A percentile compares a stretch with the other conserved stretches of the same genome.
phyloP scores from a whole-genome alignment of 1,140 invertebrate genomes.

The Meteorus sp. region DNA sequence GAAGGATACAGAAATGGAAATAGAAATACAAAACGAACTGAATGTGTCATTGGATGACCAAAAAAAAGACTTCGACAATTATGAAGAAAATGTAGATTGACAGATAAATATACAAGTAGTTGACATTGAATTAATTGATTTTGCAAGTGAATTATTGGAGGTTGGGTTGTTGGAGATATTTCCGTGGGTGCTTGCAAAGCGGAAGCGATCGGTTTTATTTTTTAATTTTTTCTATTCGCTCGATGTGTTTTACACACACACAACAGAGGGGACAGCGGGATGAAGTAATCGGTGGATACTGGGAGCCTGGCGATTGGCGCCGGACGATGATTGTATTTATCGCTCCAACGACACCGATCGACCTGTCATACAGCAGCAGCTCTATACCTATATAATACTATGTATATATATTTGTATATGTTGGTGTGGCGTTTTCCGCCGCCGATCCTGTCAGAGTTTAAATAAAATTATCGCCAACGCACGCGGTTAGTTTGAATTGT shows the following conservation, averaged over 20 bases:
- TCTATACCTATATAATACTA: neutral
- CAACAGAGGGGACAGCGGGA: too few relatives aligned
- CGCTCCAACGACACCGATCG: slow-evolving; percentile 18
- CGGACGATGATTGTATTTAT: slow-evolving; percentile 32
- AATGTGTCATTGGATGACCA: neutral
- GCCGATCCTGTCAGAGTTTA: slow-evolving; percentile 25
- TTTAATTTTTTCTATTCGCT: slow-evolving; percentile 9
- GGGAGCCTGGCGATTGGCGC: slow-evolving; percentile 28
- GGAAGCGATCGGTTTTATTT: slow-evolving; percentile 22
- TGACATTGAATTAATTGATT: slow-evolving; percentile 10
- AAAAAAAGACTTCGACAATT: too few relatives aligned
- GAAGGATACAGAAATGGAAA: too few relatives aligned
- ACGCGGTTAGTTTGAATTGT: slow-evolving; percentile 31
- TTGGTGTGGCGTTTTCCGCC: slow-evolving; percentile 23
- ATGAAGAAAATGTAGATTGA: too few relatives aligned
- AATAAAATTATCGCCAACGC: slow-evolving; percentile 31
- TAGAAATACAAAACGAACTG: too few relatives aligned
- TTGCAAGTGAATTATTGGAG: slow-evolving; percentile 1
- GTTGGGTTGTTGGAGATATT: neutral
- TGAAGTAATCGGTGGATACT: neutral
- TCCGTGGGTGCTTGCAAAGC: slow-evolving; percentile 11
- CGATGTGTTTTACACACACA: slow-evolving; percentile 16
- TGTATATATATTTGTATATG: neutral
- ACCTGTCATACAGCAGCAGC: neutral
- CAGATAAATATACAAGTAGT: too few relatives aligned